phyloP scores from a whole-genome alignment of 2,888 invertebrate genomes.

The Octodonta nipae region DNA sequence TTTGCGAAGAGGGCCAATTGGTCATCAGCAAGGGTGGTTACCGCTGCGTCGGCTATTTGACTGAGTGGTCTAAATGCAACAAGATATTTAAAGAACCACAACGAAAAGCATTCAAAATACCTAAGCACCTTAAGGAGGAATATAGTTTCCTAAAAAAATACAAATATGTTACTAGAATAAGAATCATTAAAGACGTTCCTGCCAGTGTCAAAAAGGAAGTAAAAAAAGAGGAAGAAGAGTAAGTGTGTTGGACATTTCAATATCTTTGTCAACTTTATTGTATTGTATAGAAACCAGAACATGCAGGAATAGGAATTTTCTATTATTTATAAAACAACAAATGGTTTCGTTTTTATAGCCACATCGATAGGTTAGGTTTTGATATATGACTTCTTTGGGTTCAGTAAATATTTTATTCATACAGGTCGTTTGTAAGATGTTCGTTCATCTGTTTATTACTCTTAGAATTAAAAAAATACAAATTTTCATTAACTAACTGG shows the following conservation, averaged over 20 bases:
- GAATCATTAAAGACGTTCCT: constrained; percentile 43
- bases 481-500: too few relatives aligned
- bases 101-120: constrained; percentile 55
- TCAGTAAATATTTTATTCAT: too few relatives aligned
- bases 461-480: too few relatives aligned
- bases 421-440: too few relatives aligned
- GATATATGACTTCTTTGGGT: too few relatives aligned
- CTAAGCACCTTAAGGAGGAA: constrained; percentile 44
- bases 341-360: too few relatives aligned
- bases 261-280: not conserved
- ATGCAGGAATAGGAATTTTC: too few relatives aligned
- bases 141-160: constrained; percentile 46
- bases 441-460: too few relatives aligned
- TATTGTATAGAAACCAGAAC: too few relatives aligned
- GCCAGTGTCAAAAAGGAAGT: constrained; percentile 40
- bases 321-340: too few relatives aligned
- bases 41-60: constrained; percentile 57
- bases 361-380: too few relatives aligned
- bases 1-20: constrained; percentile 65
- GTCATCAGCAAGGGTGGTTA: constrained; percentile 62
- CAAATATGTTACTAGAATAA: constrained; percentile 43
- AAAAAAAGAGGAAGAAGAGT: constrained; percentile 35
- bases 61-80: constrained; percentile 84
- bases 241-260: not conserved
- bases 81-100: constrained; percentile 55